These are phyloP conservation scores for Cephus pygmeus DNA, from an alignment of 2,888 invertebrate genomes.

Conservation along the genomic window DNA sequence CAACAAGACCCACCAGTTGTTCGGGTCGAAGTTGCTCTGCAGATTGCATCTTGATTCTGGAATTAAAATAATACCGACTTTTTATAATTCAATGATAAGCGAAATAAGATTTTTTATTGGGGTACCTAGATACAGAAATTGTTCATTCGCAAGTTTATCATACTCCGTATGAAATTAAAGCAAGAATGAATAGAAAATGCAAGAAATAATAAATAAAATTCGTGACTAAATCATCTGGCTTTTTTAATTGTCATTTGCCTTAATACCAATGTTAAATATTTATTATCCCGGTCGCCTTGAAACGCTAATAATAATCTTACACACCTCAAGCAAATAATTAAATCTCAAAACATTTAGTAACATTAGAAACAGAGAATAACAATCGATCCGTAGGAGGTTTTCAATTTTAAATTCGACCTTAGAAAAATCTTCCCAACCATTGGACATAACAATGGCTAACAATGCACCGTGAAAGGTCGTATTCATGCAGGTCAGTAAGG, in stretches of 20 bases:
- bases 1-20: conserved; percentile 78
- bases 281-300: neutral
- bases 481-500: neutral
- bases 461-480: neutral
- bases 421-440: neutral
- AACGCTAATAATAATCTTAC: neutral
- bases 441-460: neutral
- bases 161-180: neutral
- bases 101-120: conserved; percentile 7
- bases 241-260: neutral
- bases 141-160: conserved; percentile 6
- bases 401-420: neutral
- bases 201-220: neutral
- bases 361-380: neutral
- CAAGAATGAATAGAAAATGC: neutral
- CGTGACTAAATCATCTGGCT: neutral
- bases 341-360: neutral
- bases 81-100: neutral
- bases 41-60: conserved; percentile 49
- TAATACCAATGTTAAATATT: neutral
- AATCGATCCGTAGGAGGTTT: neutral
- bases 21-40: conserved; percentile 61
- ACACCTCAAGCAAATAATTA: neutral
- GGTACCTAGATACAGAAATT: conserved; percentile 28
- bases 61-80: conserved; percentile 1